These are phyloP conservation scores for Drosophila ogumai DNA, from an alignment of 1,140 invertebrate genomes.

Conservation along the genomic window DNA sequence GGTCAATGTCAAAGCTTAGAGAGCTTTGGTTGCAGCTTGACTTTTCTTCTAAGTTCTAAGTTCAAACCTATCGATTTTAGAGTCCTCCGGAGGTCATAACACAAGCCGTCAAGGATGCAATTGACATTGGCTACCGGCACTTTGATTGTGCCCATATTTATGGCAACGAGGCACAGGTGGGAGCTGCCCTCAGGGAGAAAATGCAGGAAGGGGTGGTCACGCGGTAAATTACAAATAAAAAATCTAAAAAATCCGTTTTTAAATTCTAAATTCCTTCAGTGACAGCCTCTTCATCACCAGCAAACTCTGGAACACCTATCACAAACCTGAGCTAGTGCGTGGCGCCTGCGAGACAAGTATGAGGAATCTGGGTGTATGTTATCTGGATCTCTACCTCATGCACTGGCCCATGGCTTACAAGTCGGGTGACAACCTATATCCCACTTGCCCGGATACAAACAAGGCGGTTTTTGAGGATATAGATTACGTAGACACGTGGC, in stretches of 20 bases:
- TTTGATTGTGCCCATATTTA: constrained; percentile 93
- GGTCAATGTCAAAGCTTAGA: constrained; percentile 49
- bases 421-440: constrained; percentile 78
- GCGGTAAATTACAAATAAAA: constrained; percentile 83
- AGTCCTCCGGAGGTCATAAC: constrained; percentile 90
- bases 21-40: constrained; percentile 43
- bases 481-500: constrained; percentile 96
- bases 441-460: constrained; percentile 86
- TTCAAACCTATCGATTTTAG: constrained; percentile 83
- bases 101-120: constrained; percentile 90
- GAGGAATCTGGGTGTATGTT: constrained; percentile 88
- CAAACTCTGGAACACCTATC: constrained; percentile 84
- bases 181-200: constrained; percentile 88
- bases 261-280: constrained; percentile 62
- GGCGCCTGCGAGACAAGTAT: constrained; percentile 86
- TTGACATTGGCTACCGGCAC: constrained; percentile 91
- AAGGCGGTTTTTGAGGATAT: constrained; percentile 86
- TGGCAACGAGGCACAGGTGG: constrained; percentile 91
- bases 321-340: constrained; percentile 75
- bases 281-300: constrained; percentile 90
- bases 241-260: constrained; percentile 56
- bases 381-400: constrained; percentile 91
- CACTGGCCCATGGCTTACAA: constrained; percentile 90
- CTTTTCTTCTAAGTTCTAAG: too few relatives aligned
- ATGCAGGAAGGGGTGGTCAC: constrained; percentile 88